These are phyloP conservation scores for Drosophila monieri DNA, from an alignment of 2,888 invertebrate genomes.

Conservation along the genomic window DNA sequence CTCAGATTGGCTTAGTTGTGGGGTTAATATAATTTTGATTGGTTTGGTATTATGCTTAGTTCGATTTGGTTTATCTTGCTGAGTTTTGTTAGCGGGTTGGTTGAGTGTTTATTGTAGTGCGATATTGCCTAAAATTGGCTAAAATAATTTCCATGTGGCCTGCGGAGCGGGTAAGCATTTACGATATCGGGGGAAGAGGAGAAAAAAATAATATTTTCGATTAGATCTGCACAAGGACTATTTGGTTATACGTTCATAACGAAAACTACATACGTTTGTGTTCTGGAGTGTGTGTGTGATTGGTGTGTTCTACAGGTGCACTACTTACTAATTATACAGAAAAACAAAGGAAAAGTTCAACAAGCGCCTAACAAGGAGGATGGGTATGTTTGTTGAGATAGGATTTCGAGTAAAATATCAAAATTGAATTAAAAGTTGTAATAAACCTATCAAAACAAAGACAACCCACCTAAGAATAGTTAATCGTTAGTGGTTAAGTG, in stretches of 20 bases:
- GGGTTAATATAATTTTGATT: constrained; percentile 65
- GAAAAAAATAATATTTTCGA: constrained; percentile 61
- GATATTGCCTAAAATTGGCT: constrained; percentile 70
- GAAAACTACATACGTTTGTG: constrained; percentile 60
- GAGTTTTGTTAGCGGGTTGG: constrained; percentile 26
- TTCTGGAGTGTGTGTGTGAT: constrained; percentile 43
- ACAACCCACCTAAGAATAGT: constrained; percentile 6
- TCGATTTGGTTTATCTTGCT: constrained; percentile 45
- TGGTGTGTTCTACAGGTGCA: constrained; percentile 39
- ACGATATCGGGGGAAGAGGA: constrained; percentile 41
- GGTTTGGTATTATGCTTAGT: constrained; percentile 46
- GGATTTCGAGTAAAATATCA: neutral
- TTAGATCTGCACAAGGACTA: constrained; percentile 58
- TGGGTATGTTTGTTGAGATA: constrained; percentile 7
- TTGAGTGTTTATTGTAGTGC: constrained; percentile 38
- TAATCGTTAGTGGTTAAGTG: constrained; percentile 49
- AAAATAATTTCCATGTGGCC: constrained; percentile 82
- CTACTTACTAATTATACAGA: constrained; percentile 39
- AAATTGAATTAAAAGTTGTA: neutral
- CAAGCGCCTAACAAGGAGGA: constrained; percentile 18
- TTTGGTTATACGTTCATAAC: constrained; percentile 57
- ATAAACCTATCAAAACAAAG: neutral
- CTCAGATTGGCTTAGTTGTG: constrained; percentile 73
- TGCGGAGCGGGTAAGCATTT: constrained; percentile 69
- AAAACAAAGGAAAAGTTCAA: constrained; percentile 30